Conservation (phyloP, 2,888 invertebrate species). For the Nasonia oneida region DNA sequence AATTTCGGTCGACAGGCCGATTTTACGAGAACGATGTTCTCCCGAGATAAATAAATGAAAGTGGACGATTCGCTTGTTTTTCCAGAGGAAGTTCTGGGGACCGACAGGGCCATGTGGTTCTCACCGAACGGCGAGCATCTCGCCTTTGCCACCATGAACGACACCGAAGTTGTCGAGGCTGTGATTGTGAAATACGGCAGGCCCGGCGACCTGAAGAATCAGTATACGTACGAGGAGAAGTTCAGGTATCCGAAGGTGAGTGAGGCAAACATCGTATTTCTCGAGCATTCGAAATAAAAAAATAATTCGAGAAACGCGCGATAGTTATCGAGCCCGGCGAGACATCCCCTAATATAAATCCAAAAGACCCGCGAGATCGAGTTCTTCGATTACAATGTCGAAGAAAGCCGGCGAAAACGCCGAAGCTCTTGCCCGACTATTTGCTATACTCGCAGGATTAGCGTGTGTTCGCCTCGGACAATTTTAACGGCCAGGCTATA, state of each 20-base stretch:
- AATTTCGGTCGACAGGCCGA: not conserved
- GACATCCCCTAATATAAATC: too few relatives aligned
- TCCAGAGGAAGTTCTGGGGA: conserved; percentile 88
- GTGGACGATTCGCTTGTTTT: not conserved
- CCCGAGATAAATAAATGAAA: not conserved
- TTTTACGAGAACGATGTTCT: not conserved
- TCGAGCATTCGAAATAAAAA: too few relatives aligned
- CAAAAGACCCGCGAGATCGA: too few relatives aligned
- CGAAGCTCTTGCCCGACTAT: too few relatives aligned
- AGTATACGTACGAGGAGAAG: conserved; percentile 85
- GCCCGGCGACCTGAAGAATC: conserved; percentile 81
- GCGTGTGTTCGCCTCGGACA: conserved; percentile 25
- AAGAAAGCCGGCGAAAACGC: too few relatives aligned
- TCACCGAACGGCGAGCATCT: conserved; percentile 85
- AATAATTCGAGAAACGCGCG: not conserved
- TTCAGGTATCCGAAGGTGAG: conserved; percentile 90
- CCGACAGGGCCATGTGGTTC: conserved; percentile 89
- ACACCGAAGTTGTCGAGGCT: conserved; percentile 84
- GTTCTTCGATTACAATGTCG: too few relatives aligned
- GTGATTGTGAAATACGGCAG: conserved; percentile 85
- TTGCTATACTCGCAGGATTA: conserved; percentile 17
- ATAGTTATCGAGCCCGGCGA: too few relatives aligned
- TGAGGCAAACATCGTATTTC: not conserved
- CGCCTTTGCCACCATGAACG: conserved; percentile 87
- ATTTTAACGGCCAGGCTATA: conserved; percentile 61